Conservation (phyloP, 2,797 vertebrate genomes). For the Spondyliosoma cantharus region DNA sequence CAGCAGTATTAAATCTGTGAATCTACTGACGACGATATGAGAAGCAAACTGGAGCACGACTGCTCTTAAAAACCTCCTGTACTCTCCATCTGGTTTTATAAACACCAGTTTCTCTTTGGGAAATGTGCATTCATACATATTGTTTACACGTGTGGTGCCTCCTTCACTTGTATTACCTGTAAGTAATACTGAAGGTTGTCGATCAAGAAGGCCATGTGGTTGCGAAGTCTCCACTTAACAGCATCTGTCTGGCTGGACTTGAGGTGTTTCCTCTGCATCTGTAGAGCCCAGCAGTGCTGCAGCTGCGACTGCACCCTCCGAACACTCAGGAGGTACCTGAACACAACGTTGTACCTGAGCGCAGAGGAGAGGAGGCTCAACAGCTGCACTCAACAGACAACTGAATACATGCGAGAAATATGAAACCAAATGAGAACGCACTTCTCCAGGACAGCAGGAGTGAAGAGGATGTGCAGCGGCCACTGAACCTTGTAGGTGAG, state of each 20-base stretch:
- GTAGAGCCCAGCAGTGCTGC: constrained; percentile 98
- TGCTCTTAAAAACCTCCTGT: neutral
- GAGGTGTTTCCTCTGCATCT: constrained; percentile 97
- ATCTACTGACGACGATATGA: no score
- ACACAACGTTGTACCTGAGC: constrained; percentile 95
- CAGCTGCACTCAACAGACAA: neutral
- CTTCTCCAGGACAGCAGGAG: constrained; percentile 97
- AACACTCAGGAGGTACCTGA: constrained; percentile 96
- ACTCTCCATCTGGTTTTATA: neutral
- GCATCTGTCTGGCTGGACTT: constrained; percentile 92
- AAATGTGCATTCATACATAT: neutral
- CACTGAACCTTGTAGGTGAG: constrained; percentile 98
- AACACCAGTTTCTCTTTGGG: neutral
- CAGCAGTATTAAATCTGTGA: no score
- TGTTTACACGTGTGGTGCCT: no score
- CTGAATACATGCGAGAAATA: accelerated
- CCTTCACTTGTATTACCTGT: constrained; percentile 83
- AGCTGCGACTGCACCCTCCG: constrained; percentile 96
- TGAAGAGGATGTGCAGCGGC: constrained; percentile 99
- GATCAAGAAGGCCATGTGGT: constrained; percentile 98
- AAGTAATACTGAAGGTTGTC: constrained; percentile 99
- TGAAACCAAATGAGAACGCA: constrained; percentile 72
- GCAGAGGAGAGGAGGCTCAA: neutral
- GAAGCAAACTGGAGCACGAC: no score
- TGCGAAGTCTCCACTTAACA: constrained; percentile 93